Conservation (phyloP, 2,113 vertebrate genomes). For the Eurypyga helias region DNA sequence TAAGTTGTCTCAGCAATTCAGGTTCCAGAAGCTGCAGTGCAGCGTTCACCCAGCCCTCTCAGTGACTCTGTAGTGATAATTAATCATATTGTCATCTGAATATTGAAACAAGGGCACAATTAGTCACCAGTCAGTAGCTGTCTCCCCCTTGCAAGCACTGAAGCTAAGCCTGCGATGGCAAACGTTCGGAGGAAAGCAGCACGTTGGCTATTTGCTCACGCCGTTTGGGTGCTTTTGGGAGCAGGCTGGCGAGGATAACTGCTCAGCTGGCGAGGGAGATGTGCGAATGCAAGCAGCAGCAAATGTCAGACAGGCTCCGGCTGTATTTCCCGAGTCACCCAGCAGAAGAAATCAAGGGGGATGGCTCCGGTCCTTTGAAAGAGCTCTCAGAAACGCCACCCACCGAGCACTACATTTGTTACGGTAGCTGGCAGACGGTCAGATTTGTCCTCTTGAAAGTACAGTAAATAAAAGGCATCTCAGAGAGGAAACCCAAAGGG, state of each 20-base stretch:
- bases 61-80: not conserved
- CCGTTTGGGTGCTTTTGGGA: not conserved
- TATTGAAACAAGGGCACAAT: not conserved
- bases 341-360: not conserved
- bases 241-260: not conserved
- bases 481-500: not conserved
- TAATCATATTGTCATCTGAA: not conserved
- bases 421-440: not conserved
- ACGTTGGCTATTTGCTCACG: fast-evolving
- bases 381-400: not conserved
- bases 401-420: not conserved
- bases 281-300: not conserved
- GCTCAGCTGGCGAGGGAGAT: not conserved
- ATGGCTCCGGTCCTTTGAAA: not conserved
- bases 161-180: not conserved
- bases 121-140: not conserved
- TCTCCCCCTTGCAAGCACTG: not conserved
- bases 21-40: not conserved
- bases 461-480: not conserved
- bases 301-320: not conserved
- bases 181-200: not conserved
- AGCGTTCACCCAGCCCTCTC: not conserved
- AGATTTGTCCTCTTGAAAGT: not conserved
- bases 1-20: not conserved
- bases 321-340: not conserved